These are phyloP conservation scores for Cheilosia pagana DNA, from an alignment of 2,888 invertebrate species.

Conservation along the genomic window DNA sequence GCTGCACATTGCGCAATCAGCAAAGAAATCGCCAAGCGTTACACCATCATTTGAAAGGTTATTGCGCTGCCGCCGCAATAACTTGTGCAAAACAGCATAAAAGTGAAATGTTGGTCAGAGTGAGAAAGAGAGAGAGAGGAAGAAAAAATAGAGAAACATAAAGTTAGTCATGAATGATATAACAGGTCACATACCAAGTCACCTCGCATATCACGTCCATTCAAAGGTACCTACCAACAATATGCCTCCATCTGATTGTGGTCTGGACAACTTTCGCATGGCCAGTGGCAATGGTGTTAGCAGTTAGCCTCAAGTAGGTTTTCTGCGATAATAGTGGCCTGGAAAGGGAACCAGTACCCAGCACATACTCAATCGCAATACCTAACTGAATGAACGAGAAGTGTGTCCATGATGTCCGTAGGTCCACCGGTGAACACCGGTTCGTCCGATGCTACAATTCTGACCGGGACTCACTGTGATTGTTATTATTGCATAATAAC, in stretches of 20 bases:
- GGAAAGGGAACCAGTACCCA: conserved; percentile 58
- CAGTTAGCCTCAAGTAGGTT: conserved; percentile 19
- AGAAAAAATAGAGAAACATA: conserved; percentile 26
- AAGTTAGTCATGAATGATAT: conserved; percentile 47
- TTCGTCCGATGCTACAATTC: conserved; percentile 43
- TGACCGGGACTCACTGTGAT: conserved; percentile 69
- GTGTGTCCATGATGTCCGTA: background rate
- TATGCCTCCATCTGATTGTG: conserved; percentile 7
- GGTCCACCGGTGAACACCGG: conserved; percentile 27
- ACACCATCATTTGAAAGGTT: conserved; percentile 56
- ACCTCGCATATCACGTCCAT: conserved; percentile 51
- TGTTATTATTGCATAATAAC: conserved; percentile 68
- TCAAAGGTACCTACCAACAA: conserved; percentile 14
- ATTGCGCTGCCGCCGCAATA: conserved; percentile 47
- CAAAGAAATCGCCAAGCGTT: conserved; percentile 26
- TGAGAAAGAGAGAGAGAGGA: background rate
- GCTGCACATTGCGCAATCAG: conserved; percentile 12
- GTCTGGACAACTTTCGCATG: conserved; percentile 70
- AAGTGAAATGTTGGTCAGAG: conserved; percentile 66
- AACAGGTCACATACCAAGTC: conserved; percentile 63
- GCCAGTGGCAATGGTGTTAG: conserved; percentile 41
- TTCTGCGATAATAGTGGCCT: conserved; percentile 38
- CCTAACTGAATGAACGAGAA: conserved; percentile 48
- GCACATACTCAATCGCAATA: background rate
- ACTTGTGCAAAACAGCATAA: conserved; percentile 56